Evolutionary conservation across 2,888 invertebrate genomes (phyloP).

Genomic region (Plagodis dolabraria): DNA sequence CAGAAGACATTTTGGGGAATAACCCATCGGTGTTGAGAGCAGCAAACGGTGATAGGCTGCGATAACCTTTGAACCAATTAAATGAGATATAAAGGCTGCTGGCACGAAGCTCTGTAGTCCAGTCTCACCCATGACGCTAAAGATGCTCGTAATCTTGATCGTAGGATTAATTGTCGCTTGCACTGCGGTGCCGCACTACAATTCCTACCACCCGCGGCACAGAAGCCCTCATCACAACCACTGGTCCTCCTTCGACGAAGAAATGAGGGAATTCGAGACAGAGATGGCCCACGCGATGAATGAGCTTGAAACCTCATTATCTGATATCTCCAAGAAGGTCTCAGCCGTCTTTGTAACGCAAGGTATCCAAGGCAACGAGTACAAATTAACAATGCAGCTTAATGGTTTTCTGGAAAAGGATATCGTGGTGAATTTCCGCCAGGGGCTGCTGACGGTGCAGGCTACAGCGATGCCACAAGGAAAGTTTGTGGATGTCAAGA

Average conservation of each 20-base stretch:
- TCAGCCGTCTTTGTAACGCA: conserved; percentile 47
- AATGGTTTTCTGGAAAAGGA: conserved; percentile 65
- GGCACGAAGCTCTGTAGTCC: conserved; percentile 32
- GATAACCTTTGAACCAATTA: conserved; percentile 60
- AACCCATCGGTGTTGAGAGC: conserved; percentile 20
- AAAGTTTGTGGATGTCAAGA: conserved; percentile 58
- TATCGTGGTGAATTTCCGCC: conserved; percentile 67
- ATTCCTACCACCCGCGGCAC: conserved; percentile 26
- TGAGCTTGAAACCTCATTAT: conserved; percentile 56
- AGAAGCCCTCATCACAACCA: background rate
- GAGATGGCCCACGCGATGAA: conserved; percentile 56
- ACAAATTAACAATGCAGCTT: conserved; percentile 59
- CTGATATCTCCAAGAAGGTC: conserved; percentile 54
- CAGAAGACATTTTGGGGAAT: conserved; percentile 16
- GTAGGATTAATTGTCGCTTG: conserved; percentile 54
- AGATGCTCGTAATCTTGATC: conserved; percentile 54
- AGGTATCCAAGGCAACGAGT: conserved; percentile 57
- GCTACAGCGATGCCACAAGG: conserved; percentile 53
- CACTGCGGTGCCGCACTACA: conserved; percentile 58
- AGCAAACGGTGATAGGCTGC: conserved; percentile 51
- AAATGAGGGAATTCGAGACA: conserved; percentile 58
- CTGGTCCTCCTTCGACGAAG: conserved; percentile 41
- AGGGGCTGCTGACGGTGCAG: conserved; percentile 67
- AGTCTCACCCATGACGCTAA: conserved; percentile 11
- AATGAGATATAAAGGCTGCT: conserved; percentile 46